Base-by-base conservation (phyloP, 2,113 vertebrate species). In the Helogale parvula region DNA sequence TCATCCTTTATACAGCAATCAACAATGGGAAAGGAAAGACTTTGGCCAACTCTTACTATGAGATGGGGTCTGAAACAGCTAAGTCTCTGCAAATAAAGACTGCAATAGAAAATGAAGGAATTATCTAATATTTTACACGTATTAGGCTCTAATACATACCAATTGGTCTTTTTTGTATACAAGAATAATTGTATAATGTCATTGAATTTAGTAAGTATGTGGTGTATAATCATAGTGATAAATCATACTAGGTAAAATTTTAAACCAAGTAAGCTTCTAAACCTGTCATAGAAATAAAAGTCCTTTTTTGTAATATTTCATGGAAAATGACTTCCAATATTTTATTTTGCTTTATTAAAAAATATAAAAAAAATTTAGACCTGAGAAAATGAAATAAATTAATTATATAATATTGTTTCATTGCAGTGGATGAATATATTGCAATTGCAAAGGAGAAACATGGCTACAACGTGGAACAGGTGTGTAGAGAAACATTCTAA, bases 381-480 rank as follows among this genome's bases (percentile, higher is more conserved):
- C 65, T 90, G 90, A 45, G 52, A 79, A 79, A 79, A 60, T 60
- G 27, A 74, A 74, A 15, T 90, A 84, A 94, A 97, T 80, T 97
- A 84, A 95, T 94, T 87, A 25, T 35, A 1, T 98, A 96, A 97
- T 94, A 95, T 76, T 98, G 83, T 93, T 94, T 98, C 98, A 65
- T 99, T 99, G 47, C 99, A 99, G 99, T 99, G 99, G 99, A 99
- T 96, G 99, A 99, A 97, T 99, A 99, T 97, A 99, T 99, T 98
- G 99, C 99, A 72, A 99, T 99, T 96, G 99, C 99, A 96, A 99
- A 99, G 98, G 99, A 99, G 98, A 99, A 99, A 93, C 99, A 99
- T 90, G 99, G 99, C 95, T 99, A 99, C 99, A 99, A 99, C 88
- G 99, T 99, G 97, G 99, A 99, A 98, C 99, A 99, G 99, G 99